Percentiles rank a stretch among this genome's conserved stretches.
Evolutionary conservation across 2,888 invertebrate species (phyloP).

Genomic region (Noctua comes): DNA sequence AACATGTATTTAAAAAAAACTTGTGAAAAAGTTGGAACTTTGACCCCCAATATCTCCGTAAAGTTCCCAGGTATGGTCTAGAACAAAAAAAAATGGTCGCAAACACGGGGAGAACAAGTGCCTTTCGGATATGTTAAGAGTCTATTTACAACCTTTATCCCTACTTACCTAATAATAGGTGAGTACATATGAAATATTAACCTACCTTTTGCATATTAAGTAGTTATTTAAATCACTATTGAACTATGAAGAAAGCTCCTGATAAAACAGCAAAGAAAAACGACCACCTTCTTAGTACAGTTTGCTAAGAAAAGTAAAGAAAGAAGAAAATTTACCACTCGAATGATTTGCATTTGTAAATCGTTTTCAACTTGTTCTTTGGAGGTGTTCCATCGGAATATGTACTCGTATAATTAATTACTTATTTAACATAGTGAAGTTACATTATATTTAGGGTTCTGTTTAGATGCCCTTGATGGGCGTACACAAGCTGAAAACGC

Average conservation of each 20-base stretch:
- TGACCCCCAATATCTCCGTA: too few relatives aligned
- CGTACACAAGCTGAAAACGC: neutral
- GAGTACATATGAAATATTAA: neutral
- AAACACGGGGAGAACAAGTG: too few relatives aligned
- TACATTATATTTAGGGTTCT: neutral
- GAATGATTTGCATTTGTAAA: neutral
- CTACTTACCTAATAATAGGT: neutral
- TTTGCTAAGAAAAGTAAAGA: neutral
- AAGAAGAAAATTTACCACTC: too few relatives aligned
- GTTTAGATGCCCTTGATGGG: neutral
- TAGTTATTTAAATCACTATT: neutral
- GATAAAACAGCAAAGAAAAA: neutral
- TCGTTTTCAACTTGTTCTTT: constrained; percentile 2
- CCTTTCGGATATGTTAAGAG: too few relatives aligned
- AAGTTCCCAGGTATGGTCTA: too few relatives aligned
- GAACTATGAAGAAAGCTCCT: neutral
- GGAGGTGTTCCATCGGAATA: neutral
- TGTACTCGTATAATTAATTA: neutral
- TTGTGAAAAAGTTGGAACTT: too few relatives aligned
- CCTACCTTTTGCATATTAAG: neutral
- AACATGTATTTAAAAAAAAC: too few relatives aligned
- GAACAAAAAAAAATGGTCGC: too few relatives aligned
- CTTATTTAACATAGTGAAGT: neutral
- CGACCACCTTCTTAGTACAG: neutral
- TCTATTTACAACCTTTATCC: too few relatives aligned